These are phyloP conservation scores for Phrynosoma platyrhinos DNA, from an alignment of 2,113 vertebrate species.

Conservation along the genomic window DNA sequence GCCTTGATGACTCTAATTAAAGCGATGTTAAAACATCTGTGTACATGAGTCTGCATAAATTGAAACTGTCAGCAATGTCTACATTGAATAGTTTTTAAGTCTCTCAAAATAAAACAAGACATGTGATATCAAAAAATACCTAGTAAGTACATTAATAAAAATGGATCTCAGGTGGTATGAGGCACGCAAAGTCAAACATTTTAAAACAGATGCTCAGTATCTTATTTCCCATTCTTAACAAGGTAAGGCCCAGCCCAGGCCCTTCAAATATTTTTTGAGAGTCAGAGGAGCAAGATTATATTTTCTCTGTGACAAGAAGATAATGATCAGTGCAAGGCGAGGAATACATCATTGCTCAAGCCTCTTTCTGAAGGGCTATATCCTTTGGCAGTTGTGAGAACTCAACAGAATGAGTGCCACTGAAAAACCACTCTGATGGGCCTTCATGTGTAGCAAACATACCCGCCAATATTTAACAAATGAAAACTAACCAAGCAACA, in stretches of 20 bases:
- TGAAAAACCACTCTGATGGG: too few relatives aligned
- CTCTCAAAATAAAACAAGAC: background rate
- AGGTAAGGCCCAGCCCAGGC: background rate
- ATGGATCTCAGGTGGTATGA: background rate
- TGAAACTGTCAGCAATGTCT: background rate
- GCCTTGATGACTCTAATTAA: background rate
- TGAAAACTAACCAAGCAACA: background rate
- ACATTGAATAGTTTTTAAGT: slow-evolving; percentile 1
- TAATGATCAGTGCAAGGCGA: too few relatives aligned
- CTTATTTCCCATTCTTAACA: background rate
- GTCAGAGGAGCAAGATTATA: background rate
- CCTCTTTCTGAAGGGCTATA: background rate
- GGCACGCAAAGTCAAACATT: background rate
- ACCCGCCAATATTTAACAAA: background rate
- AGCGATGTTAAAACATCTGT: background rate
- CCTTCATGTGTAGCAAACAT: too few relatives aligned
- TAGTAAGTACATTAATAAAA: background rate
- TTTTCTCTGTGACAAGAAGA: background rate
- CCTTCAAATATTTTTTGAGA: too few relatives aligned
- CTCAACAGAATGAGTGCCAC: background rate
- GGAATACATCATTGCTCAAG: background rate
- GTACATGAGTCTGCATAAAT: background rate
- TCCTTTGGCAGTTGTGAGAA: background rate
- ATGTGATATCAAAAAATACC: rapidly evolving
- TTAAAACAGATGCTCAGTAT: background rate